These are phyloP conservation scores for Orientallactaga sibirica DNA, from an alignment of 2,797 vertebrate genomes.

Conservation along the genomic window DNA sequence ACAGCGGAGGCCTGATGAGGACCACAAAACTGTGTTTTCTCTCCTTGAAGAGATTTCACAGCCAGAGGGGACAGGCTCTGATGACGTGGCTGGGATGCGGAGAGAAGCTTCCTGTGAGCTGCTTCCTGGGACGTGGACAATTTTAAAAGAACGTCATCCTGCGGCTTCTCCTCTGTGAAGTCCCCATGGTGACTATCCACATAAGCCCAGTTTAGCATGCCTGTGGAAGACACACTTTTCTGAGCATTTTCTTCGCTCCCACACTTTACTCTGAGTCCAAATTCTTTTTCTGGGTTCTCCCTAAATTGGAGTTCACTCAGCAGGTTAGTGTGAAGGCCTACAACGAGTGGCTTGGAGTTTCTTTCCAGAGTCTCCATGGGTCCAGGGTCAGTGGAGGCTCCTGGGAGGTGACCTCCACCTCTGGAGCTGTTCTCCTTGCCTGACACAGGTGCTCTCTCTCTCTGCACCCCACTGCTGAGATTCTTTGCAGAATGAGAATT, in stretches of 20 bases:
- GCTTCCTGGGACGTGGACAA: not conserved
- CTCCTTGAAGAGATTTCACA: not conserved
- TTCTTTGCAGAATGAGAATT: slow-evolving; percentile 7
- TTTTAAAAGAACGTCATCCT: not conserved
- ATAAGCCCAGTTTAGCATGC: rapidly evolving
- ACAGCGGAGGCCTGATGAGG: not conserved
- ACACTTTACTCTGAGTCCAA: rapidly evolving
- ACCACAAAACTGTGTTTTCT: not conserved
- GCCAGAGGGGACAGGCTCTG: slow-evolving; percentile 34
- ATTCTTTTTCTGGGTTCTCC: slow-evolving; percentile 12
- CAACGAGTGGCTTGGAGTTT: not conserved
- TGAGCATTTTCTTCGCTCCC: not conserved
- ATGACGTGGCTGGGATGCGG: not conserved
- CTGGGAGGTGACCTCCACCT: not conserved
- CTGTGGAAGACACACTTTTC: rapidly evolving
- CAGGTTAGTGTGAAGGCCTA: not conserved
- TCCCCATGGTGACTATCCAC: rapidly evolving
- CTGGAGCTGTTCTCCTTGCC: not conserved
- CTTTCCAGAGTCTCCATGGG: not conserved
- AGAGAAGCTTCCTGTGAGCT: rapidly evolving
- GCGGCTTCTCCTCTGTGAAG: not conserved
- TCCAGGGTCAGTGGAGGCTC: not conserved
- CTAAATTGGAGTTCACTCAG: not conserved
- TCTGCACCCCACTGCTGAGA: not conserved
- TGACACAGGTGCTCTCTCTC: slow-evolving; percentile 23